Percentiles rank a stretch among this genome's conserved stretches.
These are phyloP conservation scores for Galeruca laticollis DNA, from an alignment of 2,888 invertebrate species.

Conservation along the genomic window DNA sequence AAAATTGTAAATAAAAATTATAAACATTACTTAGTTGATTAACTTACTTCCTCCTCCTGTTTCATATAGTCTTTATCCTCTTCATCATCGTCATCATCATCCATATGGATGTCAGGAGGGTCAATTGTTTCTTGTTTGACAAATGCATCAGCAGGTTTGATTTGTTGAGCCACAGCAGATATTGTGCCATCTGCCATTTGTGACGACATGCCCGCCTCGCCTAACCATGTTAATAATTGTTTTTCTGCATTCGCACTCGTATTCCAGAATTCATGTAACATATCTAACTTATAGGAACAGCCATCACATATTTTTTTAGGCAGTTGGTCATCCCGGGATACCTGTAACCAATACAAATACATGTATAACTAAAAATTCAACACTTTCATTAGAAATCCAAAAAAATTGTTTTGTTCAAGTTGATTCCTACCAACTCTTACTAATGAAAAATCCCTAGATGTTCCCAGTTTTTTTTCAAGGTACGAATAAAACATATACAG, in stretches of 20 bases:
- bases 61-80: constrained; percentile 46
- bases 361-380: background rate
- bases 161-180: constrained; percentile 40
- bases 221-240: constrained; percentile 63
- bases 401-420: too few relatives aligned
- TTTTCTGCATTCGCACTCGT: constrained; percentile 76
- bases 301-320: constrained; percentile 80
- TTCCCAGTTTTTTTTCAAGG: too few relatives aligned
- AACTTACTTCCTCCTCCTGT: constrained; percentile 47
- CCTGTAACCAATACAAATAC: constrained; percentile 66
- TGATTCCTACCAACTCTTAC: too few relatives aligned
- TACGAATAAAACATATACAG: too few relatives aligned
- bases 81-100: constrained; percentile 47
- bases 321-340: constrained; percentile 75
- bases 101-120: constrained; percentile 42
- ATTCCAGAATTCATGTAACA: constrained; percentile 80
- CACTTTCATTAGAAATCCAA: too few relatives aligned
- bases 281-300: constrained; percentile 79
- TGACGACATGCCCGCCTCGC: constrained; percentile 52
- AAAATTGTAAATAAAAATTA: constrained; percentile 14
- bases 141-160: constrained; percentile 46
- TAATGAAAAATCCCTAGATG: too few relatives aligned
- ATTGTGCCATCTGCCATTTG: constrained; percentile 42
- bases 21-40: background rate
- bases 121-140: constrained; percentile 54